These are phyloP conservation scores for Sesamia inferens DNA, from an alignment of 2,888 invertebrate genomes.

Conservation along the genomic window DNA sequence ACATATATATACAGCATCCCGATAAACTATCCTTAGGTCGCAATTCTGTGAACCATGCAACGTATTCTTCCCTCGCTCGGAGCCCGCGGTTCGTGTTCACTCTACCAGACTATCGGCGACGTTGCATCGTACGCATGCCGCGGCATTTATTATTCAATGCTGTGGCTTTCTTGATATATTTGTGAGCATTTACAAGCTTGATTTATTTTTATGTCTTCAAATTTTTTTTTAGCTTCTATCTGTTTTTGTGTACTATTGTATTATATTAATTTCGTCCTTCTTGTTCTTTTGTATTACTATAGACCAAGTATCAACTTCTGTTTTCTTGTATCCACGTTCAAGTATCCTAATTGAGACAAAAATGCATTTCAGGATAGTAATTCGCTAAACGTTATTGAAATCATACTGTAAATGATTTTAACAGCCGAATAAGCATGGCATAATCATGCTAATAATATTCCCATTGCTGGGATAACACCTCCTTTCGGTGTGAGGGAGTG, in stretches of 20 bases:
- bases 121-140: constrained; percentile 48
- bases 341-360: not conserved
- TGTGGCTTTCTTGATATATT: constrained; percentile 44
- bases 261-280: not conserved
- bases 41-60: constrained; percentile 8
- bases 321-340: not conserved
- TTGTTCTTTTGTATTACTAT: not conserved
- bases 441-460: too few species aligned
- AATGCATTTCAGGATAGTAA: not conserved
- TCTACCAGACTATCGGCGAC: constrained; percentile 48
- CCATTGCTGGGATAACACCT: too few species aligned
- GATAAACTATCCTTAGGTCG: not conserved
- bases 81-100: constrained; percentile 34
- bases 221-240: not conserved
- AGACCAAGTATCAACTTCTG: not conserved
- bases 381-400: too few species aligned
- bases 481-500: too few species aligned
- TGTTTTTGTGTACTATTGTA: not conserved
- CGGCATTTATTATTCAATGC: constrained; percentile 56
- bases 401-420: not conserved
- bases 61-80: constrained; percentile 28
- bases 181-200: constrained; percentile 39
- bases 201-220: constrained; percentile 39
- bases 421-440: not conserved
- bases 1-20: constrained; percentile 2